phyloP scores from a whole-genome alignment of 2,888 invertebrate genomes.

The Coelinius sp. region DNA sequence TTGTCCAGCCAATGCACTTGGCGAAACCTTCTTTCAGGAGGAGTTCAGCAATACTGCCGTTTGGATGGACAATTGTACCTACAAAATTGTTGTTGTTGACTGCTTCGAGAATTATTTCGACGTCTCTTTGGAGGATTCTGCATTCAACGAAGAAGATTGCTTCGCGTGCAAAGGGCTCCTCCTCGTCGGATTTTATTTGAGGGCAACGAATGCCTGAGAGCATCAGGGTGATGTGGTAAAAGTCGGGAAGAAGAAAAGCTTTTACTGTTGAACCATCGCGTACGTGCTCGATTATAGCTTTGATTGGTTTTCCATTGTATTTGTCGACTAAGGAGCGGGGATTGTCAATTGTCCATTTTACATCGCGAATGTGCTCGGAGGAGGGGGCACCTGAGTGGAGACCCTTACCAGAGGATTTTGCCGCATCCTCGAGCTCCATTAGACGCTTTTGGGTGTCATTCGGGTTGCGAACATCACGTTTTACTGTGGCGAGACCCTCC shows the following conservation, averaged over 20 bases:
- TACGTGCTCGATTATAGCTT: conserved; percentile 97
- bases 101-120: conserved; percentile 91
- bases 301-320: conserved; percentile 86
- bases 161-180: conserved; percentile 86
- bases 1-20: conserved; percentile 94
- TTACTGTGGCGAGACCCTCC: conserved; percentile 91
- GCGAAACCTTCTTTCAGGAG: conserved; percentile 93
- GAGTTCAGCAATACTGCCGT: conserved; percentile 92
- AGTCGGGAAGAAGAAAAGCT: conserved; percentile 91
- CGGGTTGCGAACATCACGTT: conserved; percentile 76
- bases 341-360: conserved; percentile 92
- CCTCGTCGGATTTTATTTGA: conserved; percentile 79
- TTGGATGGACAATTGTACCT: conserved; percentile 92
- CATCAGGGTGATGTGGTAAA: conserved; percentile 93
- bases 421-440: conserved; percentile 90
- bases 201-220: conserved; percentile 92
- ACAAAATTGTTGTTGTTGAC: conserved; percentile 94
- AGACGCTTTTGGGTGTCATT: conserved; percentile 80
- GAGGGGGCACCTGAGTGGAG: conserved; percentile 76
- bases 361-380: conserved; percentile 84
- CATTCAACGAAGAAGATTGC: conserved; percentile 95
- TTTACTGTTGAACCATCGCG: conserved; percentile 97
- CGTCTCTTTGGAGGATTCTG: conserved; percentile 90
- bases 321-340: conserved; percentile 88
- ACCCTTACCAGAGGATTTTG: conserved; percentile 90